A percentile compares a stretch with the other conserved stretches of the same genome.
These are phyloP conservation scores for Chrysolina americana DNA, from an alignment of 2,888 invertebrate genomes.

Conservation along the genomic window DNA sequence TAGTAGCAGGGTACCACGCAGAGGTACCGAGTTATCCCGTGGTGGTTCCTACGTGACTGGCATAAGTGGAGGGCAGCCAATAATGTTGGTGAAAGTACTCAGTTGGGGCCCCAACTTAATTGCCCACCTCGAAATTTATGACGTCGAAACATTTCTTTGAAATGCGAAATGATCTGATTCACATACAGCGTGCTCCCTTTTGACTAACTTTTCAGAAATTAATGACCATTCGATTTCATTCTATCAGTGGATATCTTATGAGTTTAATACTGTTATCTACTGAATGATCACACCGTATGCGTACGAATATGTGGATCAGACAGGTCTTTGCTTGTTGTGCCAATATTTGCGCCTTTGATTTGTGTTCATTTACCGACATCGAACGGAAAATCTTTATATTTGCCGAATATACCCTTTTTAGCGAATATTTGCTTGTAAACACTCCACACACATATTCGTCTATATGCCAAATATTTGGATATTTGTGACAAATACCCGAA, in stretches of 20 bases:
- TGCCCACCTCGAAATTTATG: slow-evolving; percentile 44
- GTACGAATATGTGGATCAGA: too few relatives aligned
- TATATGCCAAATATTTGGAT: too few relatives aligned
- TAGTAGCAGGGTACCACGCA: slow-evolving; percentile 38
- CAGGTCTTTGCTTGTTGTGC: too few relatives aligned
- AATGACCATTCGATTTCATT: neutral
- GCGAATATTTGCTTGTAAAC: too few relatives aligned
- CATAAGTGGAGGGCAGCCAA: slow-evolving; percentile 53
- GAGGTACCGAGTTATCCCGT: slow-evolving; percentile 38
- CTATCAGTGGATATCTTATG: neutral
- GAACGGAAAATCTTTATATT: too few relatives aligned
- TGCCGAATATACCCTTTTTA: too few relatives aligned
- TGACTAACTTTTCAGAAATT: neutral
- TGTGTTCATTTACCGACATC: too few relatives aligned
- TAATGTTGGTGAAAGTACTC: slow-evolving; percentile 55
- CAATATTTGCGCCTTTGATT: too few relatives aligned
- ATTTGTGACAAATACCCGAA: too few relatives aligned
- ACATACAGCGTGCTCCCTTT: neutral
- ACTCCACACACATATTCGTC: too few relatives aligned
- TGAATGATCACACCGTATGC: too few relatives aligned
- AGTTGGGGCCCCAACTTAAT: slow-evolving; percentile 47
- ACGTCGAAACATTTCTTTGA: slow-evolving; percentile 22
- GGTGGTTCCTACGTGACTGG: slow-evolving; percentile 41
- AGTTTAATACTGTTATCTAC: too few relatives aligned
- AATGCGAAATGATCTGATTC: slow-evolving; percentile 12